Evolutionary conservation across 2,888 invertebrate genomes (phyloP).

Genomic region (Tetheella fluctuosa): DNA sequence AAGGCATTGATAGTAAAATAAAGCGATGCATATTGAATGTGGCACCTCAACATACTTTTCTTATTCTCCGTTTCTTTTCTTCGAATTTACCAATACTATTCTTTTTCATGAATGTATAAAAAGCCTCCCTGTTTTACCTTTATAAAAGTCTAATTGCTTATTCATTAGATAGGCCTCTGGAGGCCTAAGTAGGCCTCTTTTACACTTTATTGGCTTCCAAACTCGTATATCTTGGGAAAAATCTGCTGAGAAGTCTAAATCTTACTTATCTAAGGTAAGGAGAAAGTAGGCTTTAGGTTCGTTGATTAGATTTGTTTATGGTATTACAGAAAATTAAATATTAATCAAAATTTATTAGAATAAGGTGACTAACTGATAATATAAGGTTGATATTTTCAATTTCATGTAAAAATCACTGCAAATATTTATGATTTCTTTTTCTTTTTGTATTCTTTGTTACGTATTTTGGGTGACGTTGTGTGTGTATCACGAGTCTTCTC

Average conservation of each 20-base stretch:
- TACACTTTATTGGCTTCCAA: conserved; percentile 15
- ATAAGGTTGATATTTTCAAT: no score
- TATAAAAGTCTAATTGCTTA: conserved; percentile 13
- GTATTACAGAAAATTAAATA: no score
- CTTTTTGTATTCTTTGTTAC: no score
- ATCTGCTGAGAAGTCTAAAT: conserved; percentile 7
- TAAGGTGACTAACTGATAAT: no score
- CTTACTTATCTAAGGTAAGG: neutral
- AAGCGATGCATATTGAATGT: neutral
- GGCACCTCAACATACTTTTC: neutral
- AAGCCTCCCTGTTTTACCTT: conserved; percentile 2
- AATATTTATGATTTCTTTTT: no score
- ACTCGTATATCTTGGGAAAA: conserved; percentile 18
- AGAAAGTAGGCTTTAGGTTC: neutral
- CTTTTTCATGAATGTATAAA: conserved; percentile 5
- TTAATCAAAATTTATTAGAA: no score
- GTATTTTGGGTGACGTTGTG: no score
- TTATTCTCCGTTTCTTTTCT: neutral
- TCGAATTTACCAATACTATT: neutral
- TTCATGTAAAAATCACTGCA: no score
- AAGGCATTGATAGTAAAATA: no score
- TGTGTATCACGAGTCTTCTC: no score
- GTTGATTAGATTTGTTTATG: neutral
- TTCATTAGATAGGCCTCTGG: conserved; percentile 14
- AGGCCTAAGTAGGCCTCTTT: conserved; percentile 12